phyloP scores from a whole-genome alignment of 2,113 vertebrate genomes.

The Fregetta grallaria region DNA sequence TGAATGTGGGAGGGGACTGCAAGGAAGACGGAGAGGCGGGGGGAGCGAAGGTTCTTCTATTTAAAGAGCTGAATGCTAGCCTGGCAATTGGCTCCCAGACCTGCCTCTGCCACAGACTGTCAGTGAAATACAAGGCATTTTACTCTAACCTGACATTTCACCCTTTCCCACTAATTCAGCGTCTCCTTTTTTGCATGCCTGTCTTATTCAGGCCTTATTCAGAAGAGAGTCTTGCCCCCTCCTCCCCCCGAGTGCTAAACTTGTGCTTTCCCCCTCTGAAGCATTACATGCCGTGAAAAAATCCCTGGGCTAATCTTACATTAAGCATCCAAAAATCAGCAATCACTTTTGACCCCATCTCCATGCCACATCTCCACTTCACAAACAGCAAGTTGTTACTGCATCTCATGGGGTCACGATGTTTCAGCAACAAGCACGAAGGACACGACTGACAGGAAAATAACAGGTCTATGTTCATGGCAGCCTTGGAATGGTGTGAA shows the following conservation, averaged over 20 bases:
- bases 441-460: background rate
- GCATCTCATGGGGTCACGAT: background rate
- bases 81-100: background rate
- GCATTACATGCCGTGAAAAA: background rate
- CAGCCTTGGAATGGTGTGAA: background rate
- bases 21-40: background rate
- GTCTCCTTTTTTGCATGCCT: background rate
- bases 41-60: constrained; percentile 20
- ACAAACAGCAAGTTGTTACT: background rate
- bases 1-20: constrained; percentile 50
- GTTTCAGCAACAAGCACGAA: background rate
- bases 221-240: background rate
- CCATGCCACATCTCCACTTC: background rate
- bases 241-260: background rate
- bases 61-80: constrained; percentile 10
- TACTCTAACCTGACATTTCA: background rate
- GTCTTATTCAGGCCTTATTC: background rate
- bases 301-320: background rate
- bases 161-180: background rate
- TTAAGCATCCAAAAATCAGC: background rate
- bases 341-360: background rate
- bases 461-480: background rate
- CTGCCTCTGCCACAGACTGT: background rate
- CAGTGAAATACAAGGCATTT: background rate
- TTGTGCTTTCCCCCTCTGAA: background rate